Evolutionary conservation across 2,113 vertebrate species (phyloP).

Genomic region (Capricornis sumatraensis): DNA sequence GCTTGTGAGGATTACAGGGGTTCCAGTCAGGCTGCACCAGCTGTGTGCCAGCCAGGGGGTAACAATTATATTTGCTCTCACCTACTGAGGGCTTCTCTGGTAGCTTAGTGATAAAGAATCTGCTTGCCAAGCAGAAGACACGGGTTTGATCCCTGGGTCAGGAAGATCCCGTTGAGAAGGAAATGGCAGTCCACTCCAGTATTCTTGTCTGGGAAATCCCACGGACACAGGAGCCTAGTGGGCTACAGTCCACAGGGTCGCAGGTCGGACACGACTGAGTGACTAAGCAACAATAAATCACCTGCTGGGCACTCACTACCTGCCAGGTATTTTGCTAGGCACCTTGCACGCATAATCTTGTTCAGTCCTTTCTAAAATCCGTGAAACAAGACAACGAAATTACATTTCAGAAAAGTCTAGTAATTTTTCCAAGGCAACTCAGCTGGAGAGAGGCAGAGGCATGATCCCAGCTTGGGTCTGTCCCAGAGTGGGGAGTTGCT

Average conservation of each 20-base stretch:
- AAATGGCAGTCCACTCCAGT: neutral
- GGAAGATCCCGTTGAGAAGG: neutral
- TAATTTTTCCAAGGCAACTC: neutral
- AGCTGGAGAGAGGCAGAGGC: neutral
- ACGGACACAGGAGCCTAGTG: neutral
- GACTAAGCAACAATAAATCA: neutral
- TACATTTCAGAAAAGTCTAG: neutral
- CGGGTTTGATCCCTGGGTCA: neutral
- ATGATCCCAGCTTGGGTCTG: neutral
- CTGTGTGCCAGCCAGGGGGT: neutral
- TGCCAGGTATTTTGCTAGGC: neutral
- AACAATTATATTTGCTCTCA: neutral
- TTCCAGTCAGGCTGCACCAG: neutral
- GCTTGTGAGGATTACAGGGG: neutral
- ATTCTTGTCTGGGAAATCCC: neutral
- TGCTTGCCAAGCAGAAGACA: neutral
- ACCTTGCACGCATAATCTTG: accelerated
- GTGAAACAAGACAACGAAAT: neutral
- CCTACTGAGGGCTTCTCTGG: neutral
- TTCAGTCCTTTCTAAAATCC: neutral
- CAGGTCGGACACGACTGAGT: accelerated
- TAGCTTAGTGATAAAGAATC: neutral
- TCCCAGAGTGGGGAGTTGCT: neutral
- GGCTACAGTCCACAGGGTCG: neutral
- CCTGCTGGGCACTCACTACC: neutral